Evolutionary conservation across 2,888 invertebrate genomes (phyloP).

Genomic region (Scotopteryx bipunctaria): DNA sequence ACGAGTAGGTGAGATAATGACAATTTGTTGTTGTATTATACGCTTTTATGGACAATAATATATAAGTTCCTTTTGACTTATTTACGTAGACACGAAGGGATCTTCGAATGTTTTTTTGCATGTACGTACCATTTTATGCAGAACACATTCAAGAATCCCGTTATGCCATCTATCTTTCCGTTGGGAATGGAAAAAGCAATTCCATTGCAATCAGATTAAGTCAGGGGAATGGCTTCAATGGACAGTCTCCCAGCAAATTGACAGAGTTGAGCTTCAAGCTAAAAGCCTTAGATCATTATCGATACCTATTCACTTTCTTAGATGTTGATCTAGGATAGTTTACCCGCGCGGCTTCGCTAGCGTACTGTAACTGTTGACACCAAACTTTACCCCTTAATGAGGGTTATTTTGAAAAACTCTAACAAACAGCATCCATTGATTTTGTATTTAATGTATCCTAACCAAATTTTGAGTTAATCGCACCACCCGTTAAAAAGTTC

Average conservation of each 20-base stretch:
- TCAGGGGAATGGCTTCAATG: constrained; percentile 26
- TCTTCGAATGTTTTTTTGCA: too few species aligned
- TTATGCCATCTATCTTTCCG: constrained; percentile 35
- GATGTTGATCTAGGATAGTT: neutral
- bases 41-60: neutral
- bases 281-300: constrained; percentile 22
- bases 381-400: too few species aligned
- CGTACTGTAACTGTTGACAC: too few species aligned
- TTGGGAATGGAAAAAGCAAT: constrained; percentile 33
- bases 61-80: constrained; percentile 13
- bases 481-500: too few species aligned
- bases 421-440: too few species aligned
- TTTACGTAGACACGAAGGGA: constrained; percentile 14
- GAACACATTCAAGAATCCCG: constrained; percentile 26
- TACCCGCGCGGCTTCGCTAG: too few species aligned
- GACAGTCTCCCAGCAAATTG: constrained; percentile 26
- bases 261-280: constrained; percentile 19
- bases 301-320: constrained; percentile 7
- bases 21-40: too few species aligned
- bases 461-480: too few species aligned
- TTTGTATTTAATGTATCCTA: too few species aligned
- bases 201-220: constrained; percentile 31
- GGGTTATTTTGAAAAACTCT: too few species aligned
- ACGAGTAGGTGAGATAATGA: neutral
- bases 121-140: too few species aligned